Evolutionary conservation across 2,888 invertebrate genomes (phyloP).

Genomic region (Sericinus montela): DNA sequence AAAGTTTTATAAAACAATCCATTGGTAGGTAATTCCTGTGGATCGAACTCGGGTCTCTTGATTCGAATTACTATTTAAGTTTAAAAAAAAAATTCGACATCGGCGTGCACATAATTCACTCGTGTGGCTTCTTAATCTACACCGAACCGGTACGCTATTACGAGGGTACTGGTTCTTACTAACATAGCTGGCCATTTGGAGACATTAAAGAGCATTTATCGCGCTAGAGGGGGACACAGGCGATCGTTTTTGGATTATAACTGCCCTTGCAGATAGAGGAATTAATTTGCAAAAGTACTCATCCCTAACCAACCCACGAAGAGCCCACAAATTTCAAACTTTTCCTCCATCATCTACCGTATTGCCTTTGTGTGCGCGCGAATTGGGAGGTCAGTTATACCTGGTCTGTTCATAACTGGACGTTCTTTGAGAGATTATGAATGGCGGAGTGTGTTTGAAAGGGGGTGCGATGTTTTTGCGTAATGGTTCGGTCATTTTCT

Average conservation of each 20-base stretch:
- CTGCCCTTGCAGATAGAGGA: conserved; percentile 66
- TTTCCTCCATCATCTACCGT: conserved; percentile 12
- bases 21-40: no score
- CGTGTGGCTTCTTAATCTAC: conserved; percentile 14
- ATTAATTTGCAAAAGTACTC: conserved; percentile 66
- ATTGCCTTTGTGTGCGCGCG: conserved; percentile 22
- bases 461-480: conserved; percentile 67
- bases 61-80: no score
- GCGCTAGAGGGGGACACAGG: conserved; percentile 54
- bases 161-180: conserved; percentile 17
- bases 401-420: conserved; percentile 56
- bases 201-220: conserved; percentile 71
- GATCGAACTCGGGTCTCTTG: no score
- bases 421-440: conserved; percentile 74
- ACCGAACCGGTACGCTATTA: conserved; percentile 9
- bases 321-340: conserved; percentile 39
- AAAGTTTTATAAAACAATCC: no score
- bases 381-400: conserved; percentile 29
- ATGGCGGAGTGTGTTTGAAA: conserved; percentile 46
- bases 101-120: not conserved
- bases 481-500: conserved; percentile 56
- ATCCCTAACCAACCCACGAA: conserved; percentile 38
- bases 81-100: not conserved
- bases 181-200: conserved; percentile 46
- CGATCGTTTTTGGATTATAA: conserved; percentile 76